phyloP scores from a whole-genome alignment of 2,888 invertebrate species.

The Cistogaster globosa region DNA sequence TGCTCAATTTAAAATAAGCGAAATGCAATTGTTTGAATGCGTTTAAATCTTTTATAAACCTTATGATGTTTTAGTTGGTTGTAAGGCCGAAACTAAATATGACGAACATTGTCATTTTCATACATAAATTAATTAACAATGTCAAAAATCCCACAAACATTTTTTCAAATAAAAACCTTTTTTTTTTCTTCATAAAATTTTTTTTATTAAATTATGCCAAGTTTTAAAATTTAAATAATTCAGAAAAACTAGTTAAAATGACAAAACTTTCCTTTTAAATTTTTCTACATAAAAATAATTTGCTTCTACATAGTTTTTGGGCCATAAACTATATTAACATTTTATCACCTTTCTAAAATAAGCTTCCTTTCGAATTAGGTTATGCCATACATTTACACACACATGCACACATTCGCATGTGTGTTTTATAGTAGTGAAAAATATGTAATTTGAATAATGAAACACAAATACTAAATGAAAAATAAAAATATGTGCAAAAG shows the following conservation, averaged over 20 bases:
- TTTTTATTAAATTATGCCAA: no score
- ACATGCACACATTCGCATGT: background rate
- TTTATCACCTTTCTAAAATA: constrained; percentile 8
- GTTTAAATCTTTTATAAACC: background rate
- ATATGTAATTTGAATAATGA: background rate
- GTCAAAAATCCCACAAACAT: background rate
- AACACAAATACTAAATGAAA: no score
- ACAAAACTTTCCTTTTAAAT: background rate
- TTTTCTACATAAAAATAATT: background rate
- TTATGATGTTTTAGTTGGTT: background rate
- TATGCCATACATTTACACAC: background rate
- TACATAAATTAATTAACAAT: background rate
- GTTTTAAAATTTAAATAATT: no score
- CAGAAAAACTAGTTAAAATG: no score
- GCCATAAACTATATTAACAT: constrained; percentile 21
- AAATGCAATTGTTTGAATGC: background rate
- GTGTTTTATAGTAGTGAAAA: background rate
- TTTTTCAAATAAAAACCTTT: background rate
- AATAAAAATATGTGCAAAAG: no score
- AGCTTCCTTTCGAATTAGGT: constrained; percentile 2
- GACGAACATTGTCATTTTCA: constrained; percentile 12
- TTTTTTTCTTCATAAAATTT: background rate
- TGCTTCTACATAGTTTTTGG: background rate
- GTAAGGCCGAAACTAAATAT: constrained; percentile 13
- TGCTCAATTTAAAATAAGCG: constrained; percentile 28